Evolutionary conservation across 2,888 invertebrate genomes (phyloP).

Genomic region (Phytoseiulus persimilis): DNA sequence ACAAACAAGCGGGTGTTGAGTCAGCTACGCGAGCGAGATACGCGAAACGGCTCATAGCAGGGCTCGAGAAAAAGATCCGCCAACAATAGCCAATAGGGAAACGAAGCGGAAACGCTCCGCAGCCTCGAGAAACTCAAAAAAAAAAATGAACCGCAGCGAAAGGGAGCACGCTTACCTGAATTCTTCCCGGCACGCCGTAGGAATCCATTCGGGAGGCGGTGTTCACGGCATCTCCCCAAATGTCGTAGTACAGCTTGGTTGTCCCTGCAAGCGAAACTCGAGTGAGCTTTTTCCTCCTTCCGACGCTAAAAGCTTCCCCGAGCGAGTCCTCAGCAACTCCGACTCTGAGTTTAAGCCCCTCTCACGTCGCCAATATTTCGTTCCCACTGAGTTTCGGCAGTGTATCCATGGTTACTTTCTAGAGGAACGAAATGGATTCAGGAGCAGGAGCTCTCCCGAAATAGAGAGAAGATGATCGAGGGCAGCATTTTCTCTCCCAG

Average conservation of each 20-base stretch:
- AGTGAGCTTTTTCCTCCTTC: neutral
- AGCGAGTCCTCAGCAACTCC: no score
- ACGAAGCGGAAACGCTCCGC: neutral
- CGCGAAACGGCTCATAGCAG: neutral
- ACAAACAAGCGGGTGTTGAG: no score
- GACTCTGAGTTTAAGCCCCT: no score
- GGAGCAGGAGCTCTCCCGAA: no score
- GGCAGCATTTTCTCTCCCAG: no score
- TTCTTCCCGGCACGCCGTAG: slow-evolving; percentile 75
- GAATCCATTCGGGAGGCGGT: slow-evolving; percentile 95
- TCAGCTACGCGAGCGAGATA: neutral
- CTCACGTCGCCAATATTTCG: no score
- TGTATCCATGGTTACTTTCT: no score
- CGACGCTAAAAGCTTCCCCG: no score
- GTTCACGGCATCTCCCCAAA: slow-evolving; percentile 97
- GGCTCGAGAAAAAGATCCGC: neutral
- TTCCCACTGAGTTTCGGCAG: no score
- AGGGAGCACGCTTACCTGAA: slow-evolving; percentile 59
- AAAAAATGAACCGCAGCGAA: no score
- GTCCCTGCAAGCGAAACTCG: slow-evolving; percentile 56
- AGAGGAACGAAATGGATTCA: no score
- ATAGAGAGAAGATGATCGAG: no score
- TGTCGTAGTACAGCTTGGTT: slow-evolving; percentile 88
- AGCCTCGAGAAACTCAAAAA: neutral
- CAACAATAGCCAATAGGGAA: neutral